phyloP scores from a whole-genome alignment of 1,140 invertebrate genomes.

The Dendroctonus ponderosae region DNA sequence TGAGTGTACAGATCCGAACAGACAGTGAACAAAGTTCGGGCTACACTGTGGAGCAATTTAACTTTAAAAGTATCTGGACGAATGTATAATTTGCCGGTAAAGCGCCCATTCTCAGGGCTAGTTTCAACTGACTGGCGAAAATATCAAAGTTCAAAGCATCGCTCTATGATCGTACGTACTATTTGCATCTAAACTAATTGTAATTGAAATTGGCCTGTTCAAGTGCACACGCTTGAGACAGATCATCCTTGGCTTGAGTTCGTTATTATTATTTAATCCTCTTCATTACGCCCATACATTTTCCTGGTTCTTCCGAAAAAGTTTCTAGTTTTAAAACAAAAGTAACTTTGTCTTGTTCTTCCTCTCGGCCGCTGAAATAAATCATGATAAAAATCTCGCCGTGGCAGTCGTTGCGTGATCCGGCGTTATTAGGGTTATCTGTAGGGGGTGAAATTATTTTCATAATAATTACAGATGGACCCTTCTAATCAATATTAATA shows the following conservation, averaged over 20 bases:
- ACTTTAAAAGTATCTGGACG: not conserved
- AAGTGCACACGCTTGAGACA: no score
- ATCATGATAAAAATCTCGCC: conserved; percentile 18
- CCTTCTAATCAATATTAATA: conserved; percentile 27
- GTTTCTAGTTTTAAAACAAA: no score
- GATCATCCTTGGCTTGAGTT: no score
- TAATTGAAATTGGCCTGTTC: no score
- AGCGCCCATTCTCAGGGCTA: not conserved
- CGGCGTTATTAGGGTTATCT: conserved; percentile 23
- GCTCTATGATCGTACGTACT: no score
- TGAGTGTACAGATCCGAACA: conserved; percentile 17
- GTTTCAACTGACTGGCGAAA: not conserved
- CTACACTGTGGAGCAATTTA: not conserved
- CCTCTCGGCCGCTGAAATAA: not conserved
- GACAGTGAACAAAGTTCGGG: conserved; percentile 1
- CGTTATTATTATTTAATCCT: no score
- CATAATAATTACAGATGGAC: conserved; percentile 25
- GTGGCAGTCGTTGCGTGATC: conserved; percentile 7
- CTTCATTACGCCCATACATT: no score
- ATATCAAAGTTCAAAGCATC: not conserved
- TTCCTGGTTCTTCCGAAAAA: no score
- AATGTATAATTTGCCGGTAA: no score
- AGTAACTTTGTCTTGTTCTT: no score
- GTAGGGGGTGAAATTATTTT: conserved; percentile 24
- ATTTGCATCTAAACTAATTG: no score